Evolutionary conservation across 1,140 invertebrate species (phyloP).

Genomic region (Drosophila paulistorum): DNA sequence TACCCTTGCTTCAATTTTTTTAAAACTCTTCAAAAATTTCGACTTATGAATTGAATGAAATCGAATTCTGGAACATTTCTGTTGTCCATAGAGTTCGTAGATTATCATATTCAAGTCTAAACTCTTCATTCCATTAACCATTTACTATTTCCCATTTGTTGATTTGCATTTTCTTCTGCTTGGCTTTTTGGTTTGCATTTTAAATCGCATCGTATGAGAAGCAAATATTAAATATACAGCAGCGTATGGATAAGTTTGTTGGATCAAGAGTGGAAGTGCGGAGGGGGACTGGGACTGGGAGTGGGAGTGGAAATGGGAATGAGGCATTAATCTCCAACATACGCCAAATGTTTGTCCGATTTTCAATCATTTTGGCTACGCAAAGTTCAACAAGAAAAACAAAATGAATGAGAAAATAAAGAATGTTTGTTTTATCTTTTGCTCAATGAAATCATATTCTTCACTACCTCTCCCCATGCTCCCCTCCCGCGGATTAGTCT

Average conservation of each 20-base stretch:
- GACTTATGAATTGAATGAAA: too few species aligned
- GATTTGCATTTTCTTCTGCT: neutral
- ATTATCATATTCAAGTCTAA: too few species aligned
- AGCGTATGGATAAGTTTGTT: neutral
- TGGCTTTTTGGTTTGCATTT: neutral
- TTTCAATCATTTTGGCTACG: slow-evolving; percentile 1
- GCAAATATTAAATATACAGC: neutral
- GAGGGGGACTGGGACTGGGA: neutral
- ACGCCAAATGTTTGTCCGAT: slow-evolving; percentile 1
- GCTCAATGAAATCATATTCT: neutral
- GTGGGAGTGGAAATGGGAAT: neutral
- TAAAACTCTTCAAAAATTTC: too few species aligned
- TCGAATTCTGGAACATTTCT: too few species aligned
- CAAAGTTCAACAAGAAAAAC: neutral
- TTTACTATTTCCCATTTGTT: neutral
- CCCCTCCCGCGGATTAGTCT: too few species aligned
- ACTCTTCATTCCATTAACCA: neutral
- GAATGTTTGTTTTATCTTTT: slow-evolving; percentile 1
- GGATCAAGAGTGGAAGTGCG: neutral
- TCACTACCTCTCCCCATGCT: neutral
- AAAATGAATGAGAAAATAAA: neutral
- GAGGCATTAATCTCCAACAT: neutral
- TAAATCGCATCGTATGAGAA: neutral
- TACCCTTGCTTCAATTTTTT: too few species aligned
- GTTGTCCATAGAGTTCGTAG: too few species aligned